Evolutionary conservation across 2,113 vertebrate genomes (phyloP), one percentile per base, ranked within the genome.

Genomic region (Pangasianodon gigas): DNA sequence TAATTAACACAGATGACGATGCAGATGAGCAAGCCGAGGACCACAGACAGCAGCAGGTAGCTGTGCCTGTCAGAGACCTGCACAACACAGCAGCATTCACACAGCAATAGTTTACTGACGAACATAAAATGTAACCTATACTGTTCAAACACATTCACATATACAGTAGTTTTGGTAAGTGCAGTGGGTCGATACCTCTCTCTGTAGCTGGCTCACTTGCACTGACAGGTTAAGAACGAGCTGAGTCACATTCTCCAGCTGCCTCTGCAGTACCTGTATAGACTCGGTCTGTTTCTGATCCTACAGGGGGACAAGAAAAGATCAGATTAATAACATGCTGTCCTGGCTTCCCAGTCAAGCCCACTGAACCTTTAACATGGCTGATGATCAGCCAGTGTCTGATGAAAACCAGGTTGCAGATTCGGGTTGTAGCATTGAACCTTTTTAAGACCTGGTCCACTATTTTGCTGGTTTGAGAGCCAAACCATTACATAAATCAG

Each of bases 281-380:
- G 97, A 97, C 94, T 99, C 98, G 0, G 98, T 99, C 93, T 99
- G 98, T 87, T 97, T 96, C 92, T 98, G 97, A 88, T 99, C 98
- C 98, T 99, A 84, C 1, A 51, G 8, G 74, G 65, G 84, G 93
- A 74, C 81, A 79, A 44, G 8, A 13, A 74, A 84, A 56, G 74
- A 24, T 52, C 21, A 62, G 37, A 7, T n/a, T 56, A 1, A 86
- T 10, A 62, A 44, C 4, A 74, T 32, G 54, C 71, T 88, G 83
- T 67, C n/a, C 2, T 74, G 8, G 24, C 10, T 37, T 67, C 2
- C 7, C 2, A 11, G 41, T 77, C 19, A 48, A 77, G 69, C 2
- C 18, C 11, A 41, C 13, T 67, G 65, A 69, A 44, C 19, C 6
- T 44, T 74, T 74, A 19, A 41, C 37, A 41, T 3, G 10, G 6